Conservation (phyloP, 2,113 vertebrate genomes). For the Pelecanus crispus region DNA sequence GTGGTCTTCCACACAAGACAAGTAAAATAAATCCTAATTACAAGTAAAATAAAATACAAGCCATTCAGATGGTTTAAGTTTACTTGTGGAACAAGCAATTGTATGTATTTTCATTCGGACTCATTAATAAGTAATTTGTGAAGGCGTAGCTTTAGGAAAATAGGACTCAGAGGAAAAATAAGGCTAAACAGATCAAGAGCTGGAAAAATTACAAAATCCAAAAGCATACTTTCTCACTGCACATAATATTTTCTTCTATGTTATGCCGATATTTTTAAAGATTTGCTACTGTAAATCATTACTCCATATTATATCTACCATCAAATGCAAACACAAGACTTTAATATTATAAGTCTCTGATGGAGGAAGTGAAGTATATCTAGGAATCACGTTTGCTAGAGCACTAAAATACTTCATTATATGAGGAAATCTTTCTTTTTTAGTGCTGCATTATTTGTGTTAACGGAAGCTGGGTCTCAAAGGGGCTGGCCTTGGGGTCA, state of each 20-base stretch:
- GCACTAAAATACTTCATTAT: neutral
- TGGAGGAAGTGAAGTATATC: neutral
- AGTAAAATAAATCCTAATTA: neutral
- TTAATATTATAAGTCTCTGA: neutral
- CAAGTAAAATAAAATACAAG: neutral
- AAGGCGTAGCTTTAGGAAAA: neutral
- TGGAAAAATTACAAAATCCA: neutral
- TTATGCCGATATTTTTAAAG: neutral
- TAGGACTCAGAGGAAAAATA: neutral
- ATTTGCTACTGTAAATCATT: neutral
- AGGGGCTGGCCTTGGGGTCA: neutral
- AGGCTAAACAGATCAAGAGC: neutral
- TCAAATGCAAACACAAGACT: neutral
- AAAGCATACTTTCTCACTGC: neutral
- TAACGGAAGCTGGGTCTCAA: neutral
- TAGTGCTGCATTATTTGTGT: neutral
- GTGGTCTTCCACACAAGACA: neutral
- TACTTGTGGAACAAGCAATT: neutral
- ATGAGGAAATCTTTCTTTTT: neutral
- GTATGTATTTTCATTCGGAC: neutral
- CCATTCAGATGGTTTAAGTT: neutral
- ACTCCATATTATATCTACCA: neutral
- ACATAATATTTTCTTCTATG: neutral
- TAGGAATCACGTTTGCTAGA: neutral
- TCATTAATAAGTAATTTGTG: neutral